These are phyloP conservation scores for Hipposideros larvatus DNA, from an alignment of 2,797 vertebrate genomes.

Conservation along the genomic window DNA sequence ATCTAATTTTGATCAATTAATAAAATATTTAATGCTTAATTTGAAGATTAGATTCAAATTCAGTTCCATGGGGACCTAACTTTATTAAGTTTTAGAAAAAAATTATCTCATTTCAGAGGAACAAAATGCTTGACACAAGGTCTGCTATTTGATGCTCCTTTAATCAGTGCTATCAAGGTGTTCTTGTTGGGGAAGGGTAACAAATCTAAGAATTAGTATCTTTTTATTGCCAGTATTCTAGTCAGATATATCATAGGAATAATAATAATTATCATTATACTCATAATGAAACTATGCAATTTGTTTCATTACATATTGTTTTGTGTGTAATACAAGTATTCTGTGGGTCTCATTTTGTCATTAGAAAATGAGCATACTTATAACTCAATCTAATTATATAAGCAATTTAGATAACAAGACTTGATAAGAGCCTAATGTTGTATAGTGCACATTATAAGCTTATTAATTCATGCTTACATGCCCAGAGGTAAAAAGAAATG, in stretches of 20 bases:
- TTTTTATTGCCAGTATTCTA: conserved; percentile 29
- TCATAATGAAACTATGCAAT: conserved; percentile 29
- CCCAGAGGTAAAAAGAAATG: conserved; percentile 9
- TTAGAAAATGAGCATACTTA: conserved; percentile 37
- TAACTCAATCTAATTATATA: conserved; percentile 14
- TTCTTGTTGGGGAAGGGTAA: not conserved
- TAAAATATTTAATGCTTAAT: conserved; percentile 3
- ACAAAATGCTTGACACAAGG: not conserved
- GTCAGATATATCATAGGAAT: conserved; percentile 41
- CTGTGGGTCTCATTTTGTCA: conserved; percentile 21
- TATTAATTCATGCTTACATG: not conserved
- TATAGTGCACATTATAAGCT: not conserved
- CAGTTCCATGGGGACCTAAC: not conserved
- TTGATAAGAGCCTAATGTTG: conserved; percentile 27
- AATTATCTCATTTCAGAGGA: not conserved
- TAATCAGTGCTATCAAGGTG: not conserved
- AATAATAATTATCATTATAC: conserved; percentile 28
- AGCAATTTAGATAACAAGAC: not conserved
- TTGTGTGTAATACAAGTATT: too few relatives aligned
- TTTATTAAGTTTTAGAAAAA: conserved; percentile 27
- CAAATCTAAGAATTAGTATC: not conserved
- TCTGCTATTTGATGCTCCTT: not conserved
- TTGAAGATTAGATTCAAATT: conserved; percentile 13
- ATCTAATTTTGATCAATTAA: conserved; percentile 23
- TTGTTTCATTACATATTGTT: not conserved